Base-by-base conservation (phyloP, 2,113 vertebrate species). In the Oreochromis tanganicae region DNA sequence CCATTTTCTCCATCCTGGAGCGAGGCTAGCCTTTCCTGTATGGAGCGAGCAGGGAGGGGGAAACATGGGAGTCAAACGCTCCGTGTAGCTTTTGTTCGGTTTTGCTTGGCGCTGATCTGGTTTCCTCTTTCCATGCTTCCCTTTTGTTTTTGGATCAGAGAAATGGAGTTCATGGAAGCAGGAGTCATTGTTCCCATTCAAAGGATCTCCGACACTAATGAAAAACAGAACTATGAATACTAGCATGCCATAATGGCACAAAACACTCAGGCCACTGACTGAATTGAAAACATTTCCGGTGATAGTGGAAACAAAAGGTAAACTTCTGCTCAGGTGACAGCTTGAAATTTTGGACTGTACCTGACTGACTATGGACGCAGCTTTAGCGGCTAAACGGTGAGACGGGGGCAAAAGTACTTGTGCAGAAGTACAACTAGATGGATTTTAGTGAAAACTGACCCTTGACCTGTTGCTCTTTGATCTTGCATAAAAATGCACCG, bases 101-200 rank as follows among this genome's bases (percentile, higher is more conserved):
- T 94, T 94, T 81, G 79, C 91, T 93, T 84, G 89, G 89, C 81
- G 16, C 87, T 71, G 59, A 36, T 81, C 82, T 24, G 55, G 78
- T 87, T 96, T 96, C 94, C 95, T 91, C 78, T 95, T 96, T 95
- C 93, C 95, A 93, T 86, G 88, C 84, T 88, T 90, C 9, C 82
- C 90, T 85, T 95, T 95, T 95, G 95, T 95, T 71, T 87, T 90
- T 80, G 68, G 68, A 86, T 71, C 16, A 13, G 87, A 59, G 80
- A n/a, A 91, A 87, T 9, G 85, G 66, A 90, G 86, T 92, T 92
- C 90, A 90, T 88, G 93, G 93, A 95, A 94, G 55, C 68, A 68
- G 34, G 34, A 17, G 82, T 93, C 88, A 93, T 93, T 95, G 92
- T 94, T 94, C 61, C 91, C 80, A 79, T 87, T 94, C 82, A 90